phyloP scores from a whole-genome alignment of 2,113 vertebrate species.

The Lontra canadensis region DNA sequence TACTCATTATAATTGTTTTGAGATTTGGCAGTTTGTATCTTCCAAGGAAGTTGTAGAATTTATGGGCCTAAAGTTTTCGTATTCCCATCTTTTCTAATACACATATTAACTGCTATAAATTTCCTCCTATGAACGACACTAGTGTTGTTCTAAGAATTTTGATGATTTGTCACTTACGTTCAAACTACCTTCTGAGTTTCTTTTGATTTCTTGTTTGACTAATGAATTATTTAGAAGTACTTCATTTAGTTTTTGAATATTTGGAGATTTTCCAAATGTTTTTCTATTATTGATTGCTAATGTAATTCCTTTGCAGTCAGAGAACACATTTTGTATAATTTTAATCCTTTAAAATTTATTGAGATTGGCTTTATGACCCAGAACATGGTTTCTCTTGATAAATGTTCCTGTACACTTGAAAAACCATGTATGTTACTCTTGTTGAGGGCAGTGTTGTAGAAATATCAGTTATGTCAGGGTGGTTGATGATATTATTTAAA shows the following conservation, averaged over 20 bases:
- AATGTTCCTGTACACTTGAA: not conserved
- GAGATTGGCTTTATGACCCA: not conserved
- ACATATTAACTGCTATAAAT: not conserved
- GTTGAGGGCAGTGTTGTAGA: not conserved
- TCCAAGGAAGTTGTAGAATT: not conserved
- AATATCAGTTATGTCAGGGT: not conserved
- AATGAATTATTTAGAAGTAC: not conserved
- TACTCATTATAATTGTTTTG: not conserved
- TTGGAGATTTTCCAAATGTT: not conserved
- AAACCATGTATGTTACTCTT: not conserved
- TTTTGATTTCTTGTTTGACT: not conserved
- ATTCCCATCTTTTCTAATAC: not conserved
- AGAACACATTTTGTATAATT: not conserved
- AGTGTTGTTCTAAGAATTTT: not conserved
- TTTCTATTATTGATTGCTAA: not conserved
- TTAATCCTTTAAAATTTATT: not conserved
- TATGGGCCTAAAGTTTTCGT: not conserved
- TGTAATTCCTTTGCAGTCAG: not conserved
- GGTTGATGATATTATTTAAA: not conserved
- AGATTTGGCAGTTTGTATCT: not conserved
- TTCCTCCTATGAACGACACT: not conserved
- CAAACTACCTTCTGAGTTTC: not conserved
- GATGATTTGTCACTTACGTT: not conserved
- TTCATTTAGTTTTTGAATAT: not conserved
- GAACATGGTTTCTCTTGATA: not conserved